Base-by-base conservation (phyloP, 2,113 vertebrate genomes). In the Chionis minor region DNA sequence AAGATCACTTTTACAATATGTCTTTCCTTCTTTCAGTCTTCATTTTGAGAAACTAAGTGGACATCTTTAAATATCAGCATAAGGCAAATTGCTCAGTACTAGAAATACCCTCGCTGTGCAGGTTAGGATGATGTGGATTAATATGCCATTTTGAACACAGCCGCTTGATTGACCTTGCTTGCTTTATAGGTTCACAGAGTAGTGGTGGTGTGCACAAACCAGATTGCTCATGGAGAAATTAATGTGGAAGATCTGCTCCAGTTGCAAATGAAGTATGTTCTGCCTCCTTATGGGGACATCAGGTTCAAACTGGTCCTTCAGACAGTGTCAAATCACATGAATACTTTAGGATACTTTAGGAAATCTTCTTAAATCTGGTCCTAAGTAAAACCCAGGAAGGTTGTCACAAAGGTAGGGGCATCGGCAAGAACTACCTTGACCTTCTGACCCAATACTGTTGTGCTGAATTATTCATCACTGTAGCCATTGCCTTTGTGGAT, bases 131-230 rank as follows among this genome's bases (percentile, higher is more conserved):
- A 30, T 14, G 16, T 16, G 13, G n/a, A 73, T 6, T 26, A 70
- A 55, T 14, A 26, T 14, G 10, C 1, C 7, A 6, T 32, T 92
- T 71, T 81, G 19, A 75, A 82, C 33, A 18, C 35, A 86, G 8
- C 3, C 4, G 13, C 9, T 4, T 7, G 8, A 6, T 21, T 0
- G 2, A 32, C 1, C 1, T 7, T 3, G 0, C 6, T 59, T 69
- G 32, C 9, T 75, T 4, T 32, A 10, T 40, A 33, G 28, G 8
- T 30, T 88, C 79, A 62, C 9, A 59, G 56, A 38, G 23, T 23
- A 55, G 15, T 42, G 44, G 9, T 77, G 52, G 5, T 47, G 23
- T 69, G 49, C 1, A 1, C 18, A 78, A 65, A 86, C 24, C 38
- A 82, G 24, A 52, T 71, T 24, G 28, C 6, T 63, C 18, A 32